Evolutionary conservation across 2,113 vertebrate genomes (phyloP).

Genomic region (Alligator sinensis): DNA sequence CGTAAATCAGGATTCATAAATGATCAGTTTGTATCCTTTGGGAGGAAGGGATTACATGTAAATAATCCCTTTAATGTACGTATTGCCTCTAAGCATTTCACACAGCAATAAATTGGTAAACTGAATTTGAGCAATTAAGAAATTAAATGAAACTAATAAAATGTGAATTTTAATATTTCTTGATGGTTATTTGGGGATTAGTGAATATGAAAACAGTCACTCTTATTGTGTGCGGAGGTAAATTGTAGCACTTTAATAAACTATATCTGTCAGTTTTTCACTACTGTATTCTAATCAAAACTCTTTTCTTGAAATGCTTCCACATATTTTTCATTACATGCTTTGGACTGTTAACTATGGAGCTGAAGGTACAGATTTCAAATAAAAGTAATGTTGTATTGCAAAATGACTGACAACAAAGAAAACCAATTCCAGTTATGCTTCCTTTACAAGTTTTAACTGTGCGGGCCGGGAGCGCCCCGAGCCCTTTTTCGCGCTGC

Average conservation of each 20-base stretch:
- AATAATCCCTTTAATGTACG: constrained; percentile 95
- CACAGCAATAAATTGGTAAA: constrained; percentile 92
- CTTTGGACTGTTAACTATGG: constrained; percentile 19
- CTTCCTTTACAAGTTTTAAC: constrained; percentile 8
- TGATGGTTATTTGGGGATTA: constrained; percentile 83
- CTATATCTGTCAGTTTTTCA: constrained; percentile 54
- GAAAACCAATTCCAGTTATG: background rate
- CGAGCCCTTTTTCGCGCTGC: too few relatives aligned
- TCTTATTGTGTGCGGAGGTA: constrained; percentile 47
- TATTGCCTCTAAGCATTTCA: constrained; percentile 93
- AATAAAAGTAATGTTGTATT: background rate
- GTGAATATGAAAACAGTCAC: constrained; percentile 66
- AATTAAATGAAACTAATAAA: constrained; percentile 87
- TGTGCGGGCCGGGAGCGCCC: too few relatives aligned
- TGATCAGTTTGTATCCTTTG: constrained; percentile 86
- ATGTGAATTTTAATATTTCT: constrained; percentile 86
- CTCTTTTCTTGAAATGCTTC: constrained; percentile 53
- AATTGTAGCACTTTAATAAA: constrained; percentile 65
- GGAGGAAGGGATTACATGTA: constrained; percentile 93
- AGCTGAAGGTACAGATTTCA: constrained; percentile 33
- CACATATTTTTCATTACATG: constrained; percentile 34
- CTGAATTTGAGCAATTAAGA: constrained; percentile 91
- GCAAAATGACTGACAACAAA: background rate
- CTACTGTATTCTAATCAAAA: constrained; percentile 43
- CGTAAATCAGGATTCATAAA: constrained; percentile 81